These are phyloP conservation scores for Chondrilla cf. caribensis DNA, from an alignment of 37 sponge, comb jelly and placozoan species.

Conservation along the genomic window DNA sequence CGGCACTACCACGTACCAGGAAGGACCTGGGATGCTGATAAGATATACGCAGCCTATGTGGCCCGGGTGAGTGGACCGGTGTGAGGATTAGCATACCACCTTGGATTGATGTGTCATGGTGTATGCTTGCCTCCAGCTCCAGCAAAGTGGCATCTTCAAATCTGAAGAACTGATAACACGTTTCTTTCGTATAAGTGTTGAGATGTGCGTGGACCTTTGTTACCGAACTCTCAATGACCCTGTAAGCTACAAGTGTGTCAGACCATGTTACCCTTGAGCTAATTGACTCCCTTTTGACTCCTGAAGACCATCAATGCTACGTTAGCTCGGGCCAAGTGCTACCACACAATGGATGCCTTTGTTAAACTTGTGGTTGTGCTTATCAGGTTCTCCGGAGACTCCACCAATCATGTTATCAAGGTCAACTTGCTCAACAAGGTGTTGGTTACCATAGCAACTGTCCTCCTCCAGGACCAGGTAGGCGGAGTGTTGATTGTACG, in stretches of 20 bases:
- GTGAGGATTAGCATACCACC: too few relatives aligned
- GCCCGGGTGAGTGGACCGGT: constrained; percentile 48
- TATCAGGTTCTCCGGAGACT: constrained; percentile 87
- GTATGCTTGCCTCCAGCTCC: constrained; percentile 52
- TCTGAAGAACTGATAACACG: constrained; percentile 90
- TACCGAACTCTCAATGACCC: constrained; percentile 86
- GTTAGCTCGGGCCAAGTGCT: constrained; percentile 92
- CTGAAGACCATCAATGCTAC: constrained; percentile 54
- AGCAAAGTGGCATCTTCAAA: constrained; percentile 95
- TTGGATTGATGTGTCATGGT: background rate
- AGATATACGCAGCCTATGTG: constrained; percentile 85
- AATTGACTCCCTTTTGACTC: background rate
- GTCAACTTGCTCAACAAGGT: constrained; percentile 95
- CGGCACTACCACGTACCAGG: constrained; percentile 90
- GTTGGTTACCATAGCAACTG: constrained; percentile 63
- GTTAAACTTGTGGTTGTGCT: constrained; percentile 94
- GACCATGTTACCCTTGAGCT: background rate
- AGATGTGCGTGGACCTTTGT: constrained; percentile 98
- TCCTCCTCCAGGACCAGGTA: constrained; percentile 91
- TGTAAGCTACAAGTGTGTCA: constrained; percentile 30
- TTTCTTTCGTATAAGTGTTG: constrained; percentile 93
- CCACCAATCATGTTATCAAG: constrained; percentile 78
- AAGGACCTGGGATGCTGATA: constrained; percentile 81
- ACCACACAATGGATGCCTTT: constrained; percentile 99
- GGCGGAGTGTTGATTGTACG: background rate